Evolutionary conservation across 92 coral and sea anemone species (phyloP), one percentile per base, ranked within the genome.

Genomic region (Isaurus tuberculatus): DNA sequence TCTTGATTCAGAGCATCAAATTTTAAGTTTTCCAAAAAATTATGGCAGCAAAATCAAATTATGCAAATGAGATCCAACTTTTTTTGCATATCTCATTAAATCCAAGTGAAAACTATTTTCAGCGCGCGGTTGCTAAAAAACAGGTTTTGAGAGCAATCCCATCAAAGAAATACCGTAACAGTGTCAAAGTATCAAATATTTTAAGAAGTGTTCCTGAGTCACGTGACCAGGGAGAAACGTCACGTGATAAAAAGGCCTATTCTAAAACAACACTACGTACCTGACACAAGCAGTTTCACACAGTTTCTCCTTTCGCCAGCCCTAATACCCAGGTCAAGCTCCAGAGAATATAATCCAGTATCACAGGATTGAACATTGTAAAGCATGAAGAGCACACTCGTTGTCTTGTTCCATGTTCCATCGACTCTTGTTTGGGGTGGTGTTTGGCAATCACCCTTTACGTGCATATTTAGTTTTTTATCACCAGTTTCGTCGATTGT

Each of bases 391-490:
- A n/a, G 10, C 22, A 29, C 75, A 19, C 57, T 70, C 2, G 15
- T 40, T n/a, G 57, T 37, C 14, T 32, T 42, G 75, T 70, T 70
- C 75, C 75, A 70, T 1, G 19, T 23, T 40, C 75, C 75, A 37
- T 63, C 32, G 34, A 63, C 29, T 29, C 69, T 63, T 27, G 26
- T 7, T n/a, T 63, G 69, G 34, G 69, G 69, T 27, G 69, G 69
- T 33, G 36, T 28, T 2, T 14, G 32, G 29, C 69, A 63, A 17
- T 16, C 4, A 26, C 1, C 33, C 11, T 29, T 63, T 22, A 8
- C 33, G 26, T 26, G 69, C 26, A 2, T 10, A 34, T 63, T 63
- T 7, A 19, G 32, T 15, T 27, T 63, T 29, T 63, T 63, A 26
- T 22, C 69, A 63, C 69, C 69, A 10, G 29, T 5, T 40, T 70